Percentiles rank a stretch among this genome's conserved stretches.
phyloP scores from a whole-genome alignment of 2,888 invertebrate species.

The Euspilapteryx auroguttella region DNA sequence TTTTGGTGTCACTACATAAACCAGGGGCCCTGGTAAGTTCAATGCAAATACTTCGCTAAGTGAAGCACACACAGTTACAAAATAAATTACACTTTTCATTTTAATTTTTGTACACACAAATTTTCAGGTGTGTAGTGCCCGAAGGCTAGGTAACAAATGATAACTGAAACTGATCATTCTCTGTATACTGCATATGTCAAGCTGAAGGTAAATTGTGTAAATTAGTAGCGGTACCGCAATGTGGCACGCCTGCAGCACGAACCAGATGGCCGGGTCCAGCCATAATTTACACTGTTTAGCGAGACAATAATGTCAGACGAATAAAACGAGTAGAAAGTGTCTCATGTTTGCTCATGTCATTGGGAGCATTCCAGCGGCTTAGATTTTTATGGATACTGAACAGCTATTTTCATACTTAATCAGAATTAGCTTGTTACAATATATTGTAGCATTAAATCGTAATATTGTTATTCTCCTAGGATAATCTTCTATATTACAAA shows the following conservation, averaged over 20 bases:
- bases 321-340: conserved; percentile 38
- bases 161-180: conserved; percentile 11
- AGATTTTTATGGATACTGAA: too few relatives aligned
- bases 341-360: conserved; percentile 41
- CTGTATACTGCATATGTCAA: conserved; percentile 9
- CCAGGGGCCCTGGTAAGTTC: conserved; percentile 32
- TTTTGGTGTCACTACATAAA: conserved; percentile 47
- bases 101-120: conserved; percentile 12
- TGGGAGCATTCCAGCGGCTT: conserved; percentile 7
- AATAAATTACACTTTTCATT: not conserved
- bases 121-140: conserved; percentile 19
- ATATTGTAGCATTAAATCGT: too few relatives aligned
- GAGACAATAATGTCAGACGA: conserved; percentile 17
- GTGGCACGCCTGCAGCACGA: conserved; percentile 42
- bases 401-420: too few relatives aligned
- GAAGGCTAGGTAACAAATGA: conserved; percentile 33
- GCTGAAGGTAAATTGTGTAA: conserved; percentile 37
- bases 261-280: conserved; percentile 23
- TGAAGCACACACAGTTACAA: not conserved
- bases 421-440: too few relatives aligned
- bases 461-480: too few relatives aligned
- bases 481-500: too few relatives aligned
- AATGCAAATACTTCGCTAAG: conserved; percentile 14
- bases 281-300: conserved; percentile 52
- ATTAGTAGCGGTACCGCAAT: conserved; percentile 53